phyloP scores from a whole-genome alignment of 2,113 vertebrate species.

The Motacilla tschutschensis region DNA sequence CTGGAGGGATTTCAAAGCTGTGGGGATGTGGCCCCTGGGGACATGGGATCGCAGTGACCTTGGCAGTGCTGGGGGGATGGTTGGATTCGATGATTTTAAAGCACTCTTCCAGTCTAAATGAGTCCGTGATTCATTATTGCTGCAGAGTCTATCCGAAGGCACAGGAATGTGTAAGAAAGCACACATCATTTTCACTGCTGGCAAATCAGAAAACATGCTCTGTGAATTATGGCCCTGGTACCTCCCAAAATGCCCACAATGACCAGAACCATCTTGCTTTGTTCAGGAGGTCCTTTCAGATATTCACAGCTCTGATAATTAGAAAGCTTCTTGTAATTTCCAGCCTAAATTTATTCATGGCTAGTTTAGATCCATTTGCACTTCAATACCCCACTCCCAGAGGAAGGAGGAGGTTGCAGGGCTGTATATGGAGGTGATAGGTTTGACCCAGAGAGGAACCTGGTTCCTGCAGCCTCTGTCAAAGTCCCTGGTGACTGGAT shows the following conservation, averaged over 20 bases:
- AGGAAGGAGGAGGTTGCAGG: not conserved
- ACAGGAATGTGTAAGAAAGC: accelerated
- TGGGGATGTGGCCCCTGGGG: not conserved
- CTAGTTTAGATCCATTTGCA: constrained; percentile 26
- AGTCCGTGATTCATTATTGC: not conserved
- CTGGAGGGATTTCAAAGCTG: accelerated
- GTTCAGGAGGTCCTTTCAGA: not conserved
- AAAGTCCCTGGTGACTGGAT: not conserved
- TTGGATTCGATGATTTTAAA: not conserved
- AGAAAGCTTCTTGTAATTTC: constrained; percentile 38
- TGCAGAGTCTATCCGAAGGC: not conserved
- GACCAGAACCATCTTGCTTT: not conserved
- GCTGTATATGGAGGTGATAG: constrained; percentile 4
- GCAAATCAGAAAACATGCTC: not conserved
- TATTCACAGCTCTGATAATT: constrained; percentile 17
- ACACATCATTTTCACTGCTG: accelerated
- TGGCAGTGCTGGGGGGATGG: not conserved
- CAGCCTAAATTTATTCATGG: constrained; percentile 51
- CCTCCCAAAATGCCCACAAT: not conserved
- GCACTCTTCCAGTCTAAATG: not conserved
- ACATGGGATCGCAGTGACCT: not conserved
- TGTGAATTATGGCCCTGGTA: accelerated
- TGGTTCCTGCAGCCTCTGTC: not conserved
- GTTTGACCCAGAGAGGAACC: not conserved
- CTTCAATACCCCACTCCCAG: constrained; percentile 30